phyloP scores from a whole-genome alignment of 2,888 invertebrate species.

The Agrochola macilenta region DNA sequence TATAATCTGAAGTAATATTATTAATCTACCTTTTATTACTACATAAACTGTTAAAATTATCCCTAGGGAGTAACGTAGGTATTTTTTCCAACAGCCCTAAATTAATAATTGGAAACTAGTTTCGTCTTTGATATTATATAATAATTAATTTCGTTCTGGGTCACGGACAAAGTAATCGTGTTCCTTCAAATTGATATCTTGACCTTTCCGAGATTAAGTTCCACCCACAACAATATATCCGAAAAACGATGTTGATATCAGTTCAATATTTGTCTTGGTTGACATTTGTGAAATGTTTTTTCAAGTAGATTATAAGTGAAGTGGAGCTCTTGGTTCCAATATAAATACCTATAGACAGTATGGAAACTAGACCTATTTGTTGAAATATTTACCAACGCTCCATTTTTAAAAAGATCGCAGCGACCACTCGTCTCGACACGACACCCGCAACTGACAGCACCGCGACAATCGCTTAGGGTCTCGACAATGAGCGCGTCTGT shows the following conservation, averaged over 20 bases:
- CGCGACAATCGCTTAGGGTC: too few species aligned
- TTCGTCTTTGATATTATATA: constrained; percentile 2
- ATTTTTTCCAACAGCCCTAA: not conserved
- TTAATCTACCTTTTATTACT: not conserved
- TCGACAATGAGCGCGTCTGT: too few species aligned
- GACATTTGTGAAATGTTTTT: constrained; percentile 16
- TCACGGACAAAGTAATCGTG: constrained; percentile 26
- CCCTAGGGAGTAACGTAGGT: not conserved
- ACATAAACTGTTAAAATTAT: not conserved
- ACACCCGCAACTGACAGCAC: too few species aligned
- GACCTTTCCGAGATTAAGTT: constrained; percentile 30
- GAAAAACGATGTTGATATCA: not conserved
- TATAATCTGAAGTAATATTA: not conserved
- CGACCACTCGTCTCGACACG: too few species aligned
- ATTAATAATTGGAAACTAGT: constrained; percentile 24
- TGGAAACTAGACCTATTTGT: too few species aligned
- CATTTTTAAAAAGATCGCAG: too few species aligned
- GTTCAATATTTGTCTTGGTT: not conserved
- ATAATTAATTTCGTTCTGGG: constrained; percentile 4
- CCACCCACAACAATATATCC: constrained; percentile 8
- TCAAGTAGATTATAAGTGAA: constrained; percentile 8
- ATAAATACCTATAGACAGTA: too few species aligned
- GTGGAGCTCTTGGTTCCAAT: too few species aligned
- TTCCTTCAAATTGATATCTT: constrained; percentile 20
- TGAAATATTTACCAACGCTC: too few species aligned